Base-by-base conservation (phyloP, 1,140 invertebrate species). In the Drosophila trapezifrons region DNA sequence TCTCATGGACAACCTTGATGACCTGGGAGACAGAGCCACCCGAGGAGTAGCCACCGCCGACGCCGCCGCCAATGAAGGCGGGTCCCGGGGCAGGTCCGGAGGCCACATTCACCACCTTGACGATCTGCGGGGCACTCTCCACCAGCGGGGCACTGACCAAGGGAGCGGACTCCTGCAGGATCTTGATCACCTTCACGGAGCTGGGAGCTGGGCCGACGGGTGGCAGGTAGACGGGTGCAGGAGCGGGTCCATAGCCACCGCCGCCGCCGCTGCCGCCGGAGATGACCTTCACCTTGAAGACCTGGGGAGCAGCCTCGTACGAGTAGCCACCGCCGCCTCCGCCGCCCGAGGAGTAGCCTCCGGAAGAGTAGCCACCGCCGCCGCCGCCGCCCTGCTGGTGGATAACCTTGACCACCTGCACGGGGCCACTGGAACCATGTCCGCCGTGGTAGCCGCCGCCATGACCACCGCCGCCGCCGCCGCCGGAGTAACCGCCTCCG, bases 231-330 rank as follows among this genome's bases (percentile, higher is more conserved):
- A 66, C 47, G 55, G 78, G 69, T 7, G 35, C 80, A 17, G 72
- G 63, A 10, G 49, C 76, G 7, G 42, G 22, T 9, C 27, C 64
- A 29, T 71, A 37, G 12, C 59, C 58, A 2, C 57, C 57, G 29
- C 66, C 54, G 15, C 54, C 46, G 49, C 43, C n/a, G 43, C 69
- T 35, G 18, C 71, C 71, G 7, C 76, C 76, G 6, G 84, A 89
- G 45, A 89, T 81, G 17, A 89, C 84, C 60, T 89, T 89, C 25
- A 90, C 86, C 35, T 90, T 90, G 71, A 79, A 81, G 22, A 90
- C 73, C 65, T 84, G 80, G 27, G 83, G 77, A 17, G 77, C 59
- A 20, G 79, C 74, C 20, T 81, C 87, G 38, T 82, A 76, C 17
- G 75, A 51, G 35, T 77, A 74, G 51, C 72, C 78, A 29, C 81